These are phyloP conservation scores for Porphyrio hochstetteri DNA, from an alignment of 2,113 vertebrate species.

Conservation along the genomic window DNA sequence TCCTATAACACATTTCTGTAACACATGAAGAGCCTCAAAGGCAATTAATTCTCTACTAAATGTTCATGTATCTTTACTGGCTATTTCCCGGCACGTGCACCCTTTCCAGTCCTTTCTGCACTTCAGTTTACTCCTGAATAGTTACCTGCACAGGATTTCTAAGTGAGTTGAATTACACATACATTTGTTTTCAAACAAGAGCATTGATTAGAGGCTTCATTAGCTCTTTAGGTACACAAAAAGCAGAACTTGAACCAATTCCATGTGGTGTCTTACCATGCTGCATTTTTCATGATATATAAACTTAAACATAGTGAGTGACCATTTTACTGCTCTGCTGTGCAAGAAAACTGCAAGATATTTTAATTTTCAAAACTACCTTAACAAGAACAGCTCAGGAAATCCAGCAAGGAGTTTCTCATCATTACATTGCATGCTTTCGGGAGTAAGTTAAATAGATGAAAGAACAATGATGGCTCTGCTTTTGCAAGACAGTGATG, in stretches of 20 bases:
- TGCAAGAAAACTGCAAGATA: background rate
- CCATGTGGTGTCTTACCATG: background rate
- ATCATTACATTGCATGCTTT: background rate
- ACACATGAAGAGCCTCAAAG: background rate
- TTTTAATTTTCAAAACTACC: background rate
- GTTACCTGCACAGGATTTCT: background rate
- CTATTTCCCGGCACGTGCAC: accelerated
- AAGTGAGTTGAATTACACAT: background rate
- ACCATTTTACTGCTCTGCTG: background rate
- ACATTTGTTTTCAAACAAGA: background rate
- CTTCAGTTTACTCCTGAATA: background rate
- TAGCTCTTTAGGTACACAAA: background rate
- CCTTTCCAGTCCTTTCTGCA: background rate
- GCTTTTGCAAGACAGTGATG: background rate
- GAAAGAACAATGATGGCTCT: background rate
- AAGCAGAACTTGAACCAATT: background rate
- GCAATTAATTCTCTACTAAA: background rate
- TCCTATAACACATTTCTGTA: background rate
- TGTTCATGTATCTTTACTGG: background rate
- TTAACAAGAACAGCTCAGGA: background rate
- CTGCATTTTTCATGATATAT: background rate
- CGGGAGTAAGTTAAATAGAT: background rate
- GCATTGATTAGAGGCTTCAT: background rate
- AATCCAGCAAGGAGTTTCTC: background rate
- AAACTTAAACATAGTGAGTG: background rate